A percentile compares a stretch with the other conserved stretches of the same genome.
Evolutionary conservation across 92 coral and sea anemone genomes (phyloP).

Genomic region (Phymanthus crucifer): DNA sequence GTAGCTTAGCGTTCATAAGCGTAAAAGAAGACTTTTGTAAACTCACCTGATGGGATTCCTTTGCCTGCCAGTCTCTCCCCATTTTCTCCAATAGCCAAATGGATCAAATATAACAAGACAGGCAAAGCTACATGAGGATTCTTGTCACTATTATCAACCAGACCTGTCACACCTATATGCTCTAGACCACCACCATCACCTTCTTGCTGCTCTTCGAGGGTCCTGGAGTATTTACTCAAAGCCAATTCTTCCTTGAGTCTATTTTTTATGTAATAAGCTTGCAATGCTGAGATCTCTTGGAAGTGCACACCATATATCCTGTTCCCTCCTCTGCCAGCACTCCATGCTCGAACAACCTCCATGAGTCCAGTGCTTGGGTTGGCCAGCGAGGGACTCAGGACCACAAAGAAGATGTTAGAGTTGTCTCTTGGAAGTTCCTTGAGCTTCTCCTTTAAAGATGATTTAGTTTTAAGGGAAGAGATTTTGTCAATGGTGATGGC

Average conservation of each 20-base stretch:
- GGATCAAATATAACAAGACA: conserved; percentile 85
- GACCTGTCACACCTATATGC: conserved; percentile 75
- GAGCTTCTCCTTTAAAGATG: conserved; percentile 55
- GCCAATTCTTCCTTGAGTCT: conserved; percentile 57
- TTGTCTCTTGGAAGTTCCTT: conserved; percentile 33
- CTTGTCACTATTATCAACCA: conserved; percentile 66
- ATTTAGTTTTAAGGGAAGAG: conserved; percentile 34
- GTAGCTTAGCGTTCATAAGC: no score
- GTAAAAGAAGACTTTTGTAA: not conserved
- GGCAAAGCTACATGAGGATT: conserved; percentile 76
- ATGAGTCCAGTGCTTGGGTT: conserved; percentile 72
- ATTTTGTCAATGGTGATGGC: conserved; percentile 41
- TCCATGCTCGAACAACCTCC: conserved; percentile 65
- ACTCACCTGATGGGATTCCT: conserved; percentile 87
- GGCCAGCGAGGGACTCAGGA: conserved; percentile 74
- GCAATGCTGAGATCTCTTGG: conserved; percentile 84
- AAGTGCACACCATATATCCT: conserved; percentile 85
- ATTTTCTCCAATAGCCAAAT: conserved; percentile 93
- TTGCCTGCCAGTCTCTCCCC: conserved; percentile 90
- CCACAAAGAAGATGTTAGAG: conserved; percentile 70
- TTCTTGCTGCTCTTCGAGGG: not conserved
- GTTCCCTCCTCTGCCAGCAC: conserved; percentile 36
- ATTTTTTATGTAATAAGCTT: conserved; percentile 79
- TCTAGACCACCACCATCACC: conserved; percentile 9
- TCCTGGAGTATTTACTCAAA: conserved; percentile 20